phyloP scores from a whole-genome alignment of 2,113 vertebrate species.

The Todiramphus chloris region DNA sequence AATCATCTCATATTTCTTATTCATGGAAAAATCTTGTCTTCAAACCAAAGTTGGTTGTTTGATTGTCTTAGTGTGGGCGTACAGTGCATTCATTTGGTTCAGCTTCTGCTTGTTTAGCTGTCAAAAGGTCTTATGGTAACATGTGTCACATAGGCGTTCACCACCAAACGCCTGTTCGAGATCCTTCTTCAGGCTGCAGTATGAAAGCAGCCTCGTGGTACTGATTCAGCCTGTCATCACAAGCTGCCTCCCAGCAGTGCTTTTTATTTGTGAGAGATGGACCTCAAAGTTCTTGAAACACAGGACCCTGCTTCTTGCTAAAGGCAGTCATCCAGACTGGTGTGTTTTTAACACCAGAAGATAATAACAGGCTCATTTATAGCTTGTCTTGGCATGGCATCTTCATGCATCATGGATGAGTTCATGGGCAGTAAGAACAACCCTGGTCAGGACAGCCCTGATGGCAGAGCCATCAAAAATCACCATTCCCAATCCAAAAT shows the following conservation, averaged over 20 bases:
- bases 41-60: background rate
- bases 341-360: background rate
- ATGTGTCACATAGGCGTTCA: background rate
- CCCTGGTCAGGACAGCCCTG: background rate
- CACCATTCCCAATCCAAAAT: background rate
- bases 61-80: background rate
- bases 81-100: background rate
- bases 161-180: background rate
- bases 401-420: background rate
- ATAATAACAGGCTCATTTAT: background rate
- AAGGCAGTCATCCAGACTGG: background rate
- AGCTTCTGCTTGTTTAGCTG: background rate
- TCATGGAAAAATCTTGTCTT: background rate
- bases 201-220: background rate
- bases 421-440: background rate
- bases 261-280: background rate
- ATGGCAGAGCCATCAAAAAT: background rate
- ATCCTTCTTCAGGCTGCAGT: background rate
- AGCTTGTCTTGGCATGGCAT: accelerated
- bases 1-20: background rate
- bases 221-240: background rate
- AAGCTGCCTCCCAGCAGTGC: background rate
- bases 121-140: background rate
- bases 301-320: background rate
- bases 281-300: background rate